Evolutionary conservation across 2,113 vertebrate species (phyloP).

Genomic region (Hippocampus guttulatus): DNA sequence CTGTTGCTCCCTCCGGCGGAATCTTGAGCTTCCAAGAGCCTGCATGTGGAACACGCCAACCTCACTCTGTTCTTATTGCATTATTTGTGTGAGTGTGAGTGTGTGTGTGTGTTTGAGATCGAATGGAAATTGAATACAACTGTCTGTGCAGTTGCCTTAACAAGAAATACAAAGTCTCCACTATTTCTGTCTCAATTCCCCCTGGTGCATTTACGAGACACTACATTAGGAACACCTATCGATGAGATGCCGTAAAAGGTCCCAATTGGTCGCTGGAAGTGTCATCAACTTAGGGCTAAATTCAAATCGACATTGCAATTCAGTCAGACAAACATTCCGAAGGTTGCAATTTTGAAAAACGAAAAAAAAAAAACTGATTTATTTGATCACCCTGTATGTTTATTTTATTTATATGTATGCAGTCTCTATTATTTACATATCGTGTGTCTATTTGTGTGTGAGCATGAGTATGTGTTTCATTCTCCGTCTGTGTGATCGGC

Average conservation of each 20-base stretch:
- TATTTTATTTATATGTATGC: no score
- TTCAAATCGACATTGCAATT: no score
- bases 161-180: slow-evolving; percentile 2
- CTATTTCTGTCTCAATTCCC: neutral
- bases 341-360: no score
- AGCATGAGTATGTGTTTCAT: no score
- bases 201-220: neutral
- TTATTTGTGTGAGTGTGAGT: slow-evolving; percentile 46
- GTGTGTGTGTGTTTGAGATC: slow-evolving; percentile 11
- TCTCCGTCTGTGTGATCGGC: no score
- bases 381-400: no score
- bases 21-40: slow-evolving; percentile 32
- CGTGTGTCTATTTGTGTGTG: neutral
- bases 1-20: slow-evolving; percentile 52
- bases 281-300: no score
- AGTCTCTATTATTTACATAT: no score
- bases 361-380: no score
- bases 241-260: neutral
- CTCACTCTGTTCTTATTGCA: slow-evolving; percentile 65
- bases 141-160: neutral
- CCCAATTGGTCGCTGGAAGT: no score
- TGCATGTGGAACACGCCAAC: slow-evolving; percentile 52
- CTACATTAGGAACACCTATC: neutral
- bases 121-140: slow-evolving; percentile 37
- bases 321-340: no score